Evolutionary conservation across 64 coral and sea anemone species (phyloP).

Genomic region (Astreopora myriophthalma): DNA sequence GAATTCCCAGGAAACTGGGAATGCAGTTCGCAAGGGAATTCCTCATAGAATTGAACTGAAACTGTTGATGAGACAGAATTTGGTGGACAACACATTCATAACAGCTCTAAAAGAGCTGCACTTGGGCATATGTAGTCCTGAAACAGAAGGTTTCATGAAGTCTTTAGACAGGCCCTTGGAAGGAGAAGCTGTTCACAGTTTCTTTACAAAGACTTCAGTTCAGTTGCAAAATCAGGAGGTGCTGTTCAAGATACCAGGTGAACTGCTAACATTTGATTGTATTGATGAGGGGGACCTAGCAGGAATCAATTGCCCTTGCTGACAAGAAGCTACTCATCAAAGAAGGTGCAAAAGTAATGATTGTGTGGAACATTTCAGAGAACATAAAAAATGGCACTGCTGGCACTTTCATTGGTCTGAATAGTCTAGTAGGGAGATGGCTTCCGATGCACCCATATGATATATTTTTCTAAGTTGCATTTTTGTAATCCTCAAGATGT

Average conservation of each 20-base stretch:
- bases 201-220: not conserved
- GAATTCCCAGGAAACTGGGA: no score
- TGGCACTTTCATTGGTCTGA: no score
- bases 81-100: not conserved
- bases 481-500: not conserved
- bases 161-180: not conserved
- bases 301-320: no score
- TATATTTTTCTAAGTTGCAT: not conserved
- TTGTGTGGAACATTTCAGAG: no score
- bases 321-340: no score
- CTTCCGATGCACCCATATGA: not conserved
- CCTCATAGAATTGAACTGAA: not conserved
- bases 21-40: not conserved
- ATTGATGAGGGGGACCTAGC: no score
- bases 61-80: not conserved
- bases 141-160: not conserved
- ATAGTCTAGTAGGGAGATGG: not conserved
- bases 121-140: not conserved
- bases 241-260: no score
- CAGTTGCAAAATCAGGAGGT: no score
- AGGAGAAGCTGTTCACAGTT: not conserved
- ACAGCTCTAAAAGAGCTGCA: not conserved
- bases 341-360: no score
- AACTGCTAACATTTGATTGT: no score
- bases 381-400: no score